phyloP scores from a whole-genome alignment of 1,140 invertebrate species.

The Penaeus japonicus region DNA sequence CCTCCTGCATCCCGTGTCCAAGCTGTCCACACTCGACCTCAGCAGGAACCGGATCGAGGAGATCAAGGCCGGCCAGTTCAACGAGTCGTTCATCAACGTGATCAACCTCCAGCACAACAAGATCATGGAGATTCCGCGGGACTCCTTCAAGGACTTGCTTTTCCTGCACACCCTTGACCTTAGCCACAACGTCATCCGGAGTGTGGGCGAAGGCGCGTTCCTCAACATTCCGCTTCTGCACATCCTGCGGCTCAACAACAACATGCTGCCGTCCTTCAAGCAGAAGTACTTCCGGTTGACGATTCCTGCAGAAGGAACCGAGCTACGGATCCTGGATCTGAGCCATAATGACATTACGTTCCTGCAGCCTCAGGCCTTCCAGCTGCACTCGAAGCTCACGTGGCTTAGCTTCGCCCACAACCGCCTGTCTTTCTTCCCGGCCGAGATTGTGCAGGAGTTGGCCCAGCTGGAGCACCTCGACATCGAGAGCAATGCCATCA shows the following conservation, averaged over 20 bases:
- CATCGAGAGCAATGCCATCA: slow-evolving; percentile 79
- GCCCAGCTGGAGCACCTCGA: slow-evolving; percentile 69
- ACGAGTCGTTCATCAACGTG: slow-evolving; percentile 57
- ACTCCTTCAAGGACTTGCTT: slow-evolving; percentile 63
- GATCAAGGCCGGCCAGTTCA: slow-evolving; percentile 70
- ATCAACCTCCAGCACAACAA: slow-evolving; percentile 62
- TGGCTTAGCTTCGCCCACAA: slow-evolving; percentile 76
- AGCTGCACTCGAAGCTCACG: slow-evolving; percentile 77
- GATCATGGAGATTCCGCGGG: slow-evolving; percentile 60
- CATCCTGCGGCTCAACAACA: slow-evolving; percentile 62
- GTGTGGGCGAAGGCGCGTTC: slow-evolving; percentile 62
- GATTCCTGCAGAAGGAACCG: slow-evolving; percentile 64
- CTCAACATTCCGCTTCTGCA: slow-evolving; percentile 61
- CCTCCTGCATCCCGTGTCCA: slow-evolving; percentile 72
- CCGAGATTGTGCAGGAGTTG: slow-evolving; percentile 75
- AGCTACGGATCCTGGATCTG: slow-evolving; percentile 77
- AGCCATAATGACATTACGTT: slow-evolving; percentile 80
- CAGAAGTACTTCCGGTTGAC: slow-evolving; percentile 74
- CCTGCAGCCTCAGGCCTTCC: slow-evolving; percentile 81
- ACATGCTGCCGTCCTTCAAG: slow-evolving; percentile 74
- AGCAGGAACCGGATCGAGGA: slow-evolving; percentile 77
- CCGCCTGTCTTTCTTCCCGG: slow-evolving; percentile 82
- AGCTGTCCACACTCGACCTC: slow-evolving; percentile 73
- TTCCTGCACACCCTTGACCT: slow-evolving; percentile 63
- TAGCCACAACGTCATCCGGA: slow-evolving; percentile 62